Percentiles rank a stretch among this genome's conserved stretches.
phyloP scores from a whole-genome alignment of 2,888 invertebrate genomes.

The Oscheius sp. region DNA sequence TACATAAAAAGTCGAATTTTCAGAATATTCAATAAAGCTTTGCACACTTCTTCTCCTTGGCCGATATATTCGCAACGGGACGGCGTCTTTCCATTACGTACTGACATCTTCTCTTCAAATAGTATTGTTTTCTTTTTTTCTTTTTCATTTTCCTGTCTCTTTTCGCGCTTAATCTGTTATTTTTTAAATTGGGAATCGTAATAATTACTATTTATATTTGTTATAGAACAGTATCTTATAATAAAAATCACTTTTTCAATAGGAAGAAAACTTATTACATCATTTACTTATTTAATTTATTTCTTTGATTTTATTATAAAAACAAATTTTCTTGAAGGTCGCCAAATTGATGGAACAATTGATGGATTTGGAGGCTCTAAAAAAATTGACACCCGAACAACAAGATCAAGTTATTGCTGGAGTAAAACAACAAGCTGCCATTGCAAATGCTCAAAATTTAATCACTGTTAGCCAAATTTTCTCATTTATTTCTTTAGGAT shows the following conservation, averaged over 20 bases:
- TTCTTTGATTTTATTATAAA: background rate
- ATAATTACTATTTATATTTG: too few relatives aligned
- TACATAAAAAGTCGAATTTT: too few relatives aligned
- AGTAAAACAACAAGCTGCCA: conserved; percentile 65
- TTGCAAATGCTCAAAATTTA: conserved; percentile 64
- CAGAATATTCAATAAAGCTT: too few relatives aligned
- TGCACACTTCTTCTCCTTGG: too few relatives aligned
- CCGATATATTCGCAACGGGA: too few relatives aligned
- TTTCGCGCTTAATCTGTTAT: background rate
- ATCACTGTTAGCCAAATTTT: conserved; percentile 54
- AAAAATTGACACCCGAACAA: conserved; percentile 66
- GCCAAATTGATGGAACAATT: conserved; percentile 58
- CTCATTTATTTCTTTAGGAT: conserved; percentile 47
- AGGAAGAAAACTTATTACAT: too few relatives aligned
- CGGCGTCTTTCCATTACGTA: too few relatives aligned
- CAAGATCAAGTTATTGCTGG: conserved; percentile 64
- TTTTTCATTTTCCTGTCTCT: background rate
- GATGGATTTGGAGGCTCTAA: conserved; percentile 60
- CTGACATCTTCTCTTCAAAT: background rate
- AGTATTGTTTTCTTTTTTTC: background rate
- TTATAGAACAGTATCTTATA: too few relatives aligned
- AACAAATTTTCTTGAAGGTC: background rate
- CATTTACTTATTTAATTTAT: too few relatives aligned
- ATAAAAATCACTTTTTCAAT: too few relatives aligned
- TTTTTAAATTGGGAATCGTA: too few relatives aligned